phyloP scores from a whole-genome alignment of 2,113 vertebrate genomes.

The Rattus rattus region DNA sequence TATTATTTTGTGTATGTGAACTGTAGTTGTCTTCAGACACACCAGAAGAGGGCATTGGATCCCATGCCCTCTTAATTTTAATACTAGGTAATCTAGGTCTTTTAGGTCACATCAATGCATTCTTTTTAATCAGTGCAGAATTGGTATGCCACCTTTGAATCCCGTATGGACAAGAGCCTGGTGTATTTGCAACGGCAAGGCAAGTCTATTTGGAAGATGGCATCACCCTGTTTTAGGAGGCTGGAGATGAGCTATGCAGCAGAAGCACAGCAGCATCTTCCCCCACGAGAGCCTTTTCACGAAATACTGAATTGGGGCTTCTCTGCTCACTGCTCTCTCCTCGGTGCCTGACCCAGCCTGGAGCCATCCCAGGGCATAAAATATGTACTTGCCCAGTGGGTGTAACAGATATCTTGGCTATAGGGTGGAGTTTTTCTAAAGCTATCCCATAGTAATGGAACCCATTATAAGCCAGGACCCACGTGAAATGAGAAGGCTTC shows the following conservation, averaged over 20 bases:
- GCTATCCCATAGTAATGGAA: not conserved
- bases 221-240: not conserved
- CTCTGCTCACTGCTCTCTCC: not conserved
- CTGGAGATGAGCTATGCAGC: not conserved
- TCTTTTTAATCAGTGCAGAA: not conserved
- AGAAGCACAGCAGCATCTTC: not conserved
- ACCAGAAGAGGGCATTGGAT: too few relatives aligned
- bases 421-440: not conserved
- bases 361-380: not conserved
- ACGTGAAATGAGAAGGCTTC: not conserved
- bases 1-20: too few relatives aligned
- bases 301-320: not conserved
- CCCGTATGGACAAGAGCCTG: not conserved
- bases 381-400: not conserved
- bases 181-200: not conserved
- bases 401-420: not conserved
- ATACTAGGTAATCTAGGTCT: not conserved
- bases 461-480: not conserved
- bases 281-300: conserved; percentile 3
- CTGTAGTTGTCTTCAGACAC: too few relatives aligned
- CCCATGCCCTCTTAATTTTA: not conserved
- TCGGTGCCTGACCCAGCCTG: not conserved
- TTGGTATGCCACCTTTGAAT: not conserved
- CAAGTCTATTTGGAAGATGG: not conserved
- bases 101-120: not conserved